These are phyloP conservation scores for Trisateles emortualis DNA, from an alignment of 2,888 invertebrate genomes.

Conservation along the genomic window DNA sequence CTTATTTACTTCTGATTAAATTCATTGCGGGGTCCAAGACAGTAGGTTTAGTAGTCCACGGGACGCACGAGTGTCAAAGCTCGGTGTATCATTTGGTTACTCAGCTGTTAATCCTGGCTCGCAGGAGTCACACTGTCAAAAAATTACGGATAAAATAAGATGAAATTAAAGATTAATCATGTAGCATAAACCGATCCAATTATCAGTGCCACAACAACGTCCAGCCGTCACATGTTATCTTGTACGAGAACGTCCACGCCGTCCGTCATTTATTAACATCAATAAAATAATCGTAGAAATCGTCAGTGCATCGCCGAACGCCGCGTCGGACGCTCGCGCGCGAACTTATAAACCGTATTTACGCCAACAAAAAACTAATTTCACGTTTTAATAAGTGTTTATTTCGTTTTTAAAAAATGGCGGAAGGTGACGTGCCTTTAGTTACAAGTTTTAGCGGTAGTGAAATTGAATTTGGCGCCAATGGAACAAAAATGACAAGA, in stretches of 20 bases:
- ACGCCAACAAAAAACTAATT: slow-evolving; percentile 41
- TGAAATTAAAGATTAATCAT: slow-evolving; percentile 11
- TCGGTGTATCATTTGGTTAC: too few species aligned
- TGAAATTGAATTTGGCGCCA: slow-evolving; percentile 77
- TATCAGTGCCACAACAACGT: slow-evolving; percentile 74
- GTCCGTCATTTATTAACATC: slow-evolving; percentile 78
- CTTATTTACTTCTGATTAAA: too few species aligned
- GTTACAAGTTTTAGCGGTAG: slow-evolving; percentile 78
- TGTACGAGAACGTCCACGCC: slow-evolving; percentile 64
- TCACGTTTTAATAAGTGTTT: slow-evolving; percentile 56
- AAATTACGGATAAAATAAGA: too few species aligned
- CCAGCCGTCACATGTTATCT: slow-evolving; percentile 74
- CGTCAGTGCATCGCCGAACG: slow-evolving; percentile 69
- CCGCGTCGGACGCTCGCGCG: slow-evolving; percentile 46
- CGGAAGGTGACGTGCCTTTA: slow-evolving; percentile 81
- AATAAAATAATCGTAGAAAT: slow-evolving; percentile 74
- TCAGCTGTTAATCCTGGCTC: too few species aligned
- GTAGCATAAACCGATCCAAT: slow-evolving; percentile 71
- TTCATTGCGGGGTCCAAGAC: too few species aligned
- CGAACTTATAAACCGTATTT: slow-evolving; percentile 34
- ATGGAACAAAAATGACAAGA: slow-evolving; percentile 75
- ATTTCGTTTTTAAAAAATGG: slow-evolving; percentile 62
- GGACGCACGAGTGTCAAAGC: too few species aligned
- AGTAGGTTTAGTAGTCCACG: too few species aligned
- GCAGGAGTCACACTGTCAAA: too few species aligned